These are phyloP conservation scores for Distichodus sexfasciatus DNA, from an alignment of 2,797 vertebrate species.

Conservation along the genomic window DNA sequence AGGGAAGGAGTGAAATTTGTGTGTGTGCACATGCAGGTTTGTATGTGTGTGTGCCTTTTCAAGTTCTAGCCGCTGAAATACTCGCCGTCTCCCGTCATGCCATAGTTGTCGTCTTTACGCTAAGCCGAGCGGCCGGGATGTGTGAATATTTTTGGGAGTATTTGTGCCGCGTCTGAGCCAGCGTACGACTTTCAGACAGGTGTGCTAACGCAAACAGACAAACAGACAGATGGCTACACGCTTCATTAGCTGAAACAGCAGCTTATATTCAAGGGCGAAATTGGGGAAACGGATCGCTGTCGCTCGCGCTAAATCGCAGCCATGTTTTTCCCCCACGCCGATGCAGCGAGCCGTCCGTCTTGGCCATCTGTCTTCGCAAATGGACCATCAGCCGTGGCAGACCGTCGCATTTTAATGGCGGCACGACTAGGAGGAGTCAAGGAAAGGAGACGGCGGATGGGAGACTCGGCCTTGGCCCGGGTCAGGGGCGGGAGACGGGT, in stretches of 20 bases:
- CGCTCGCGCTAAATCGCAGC: slow-evolving; percentile 19
- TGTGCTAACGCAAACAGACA: slow-evolving; percentile 28
- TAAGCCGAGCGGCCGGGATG: neutral
- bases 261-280: slow-evolving; percentile 35
- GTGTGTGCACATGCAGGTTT: slow-evolving; percentile 9
- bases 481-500: neutral
- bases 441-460: slow-evolving; percentile 24
- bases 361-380: slow-evolving; percentile 43
- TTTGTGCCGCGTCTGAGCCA: slow-evolving; percentile 33
- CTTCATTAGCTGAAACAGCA: slow-evolving; percentile 32
- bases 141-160: slow-evolving; percentile 11
- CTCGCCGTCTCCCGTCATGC: slow-evolving; percentile 16
- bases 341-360: slow-evolving; percentile 40
- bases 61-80: slow-evolving; percentile 33
- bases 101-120: slow-evolving; percentile 10
- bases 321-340: slow-evolving; percentile 14
- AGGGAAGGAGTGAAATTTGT: slow-evolving; percentile 28
- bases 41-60: slow-evolving; percentile 8
- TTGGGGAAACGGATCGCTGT: slow-evolving; percentile 10
- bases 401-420: slow-evolving; percentile 26
- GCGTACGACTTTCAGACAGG: slow-evolving; percentile 17
- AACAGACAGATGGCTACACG: slow-evolving; percentile 22
- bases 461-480: neutral
- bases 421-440: neutral
- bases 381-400: slow-evolving; percentile 26